A percentile compares a stretch with the other conserved stretches of the same genome.
Evolutionary conservation across 1,140 invertebrate species (phyloP).

Genomic region (Meloidogyne exigua): DNA sequence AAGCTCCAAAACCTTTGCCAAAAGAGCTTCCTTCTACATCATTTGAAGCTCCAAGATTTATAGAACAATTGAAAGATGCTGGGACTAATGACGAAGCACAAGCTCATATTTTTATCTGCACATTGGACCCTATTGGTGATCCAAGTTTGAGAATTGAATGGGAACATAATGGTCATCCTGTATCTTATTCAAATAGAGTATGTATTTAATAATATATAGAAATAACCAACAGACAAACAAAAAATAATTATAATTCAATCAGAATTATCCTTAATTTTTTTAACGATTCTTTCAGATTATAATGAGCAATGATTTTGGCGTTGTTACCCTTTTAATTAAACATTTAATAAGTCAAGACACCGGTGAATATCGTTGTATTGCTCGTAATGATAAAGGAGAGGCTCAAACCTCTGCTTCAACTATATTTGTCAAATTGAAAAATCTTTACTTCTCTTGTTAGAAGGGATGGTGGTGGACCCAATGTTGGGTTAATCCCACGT

Average conservation of each 20-base stretch:
- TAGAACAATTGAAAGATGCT: constrained; percentile 53
- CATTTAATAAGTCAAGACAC: constrained; percentile 85
- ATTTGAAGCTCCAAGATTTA: constrained; percentile 53
- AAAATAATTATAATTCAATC: too few relatives aligned
- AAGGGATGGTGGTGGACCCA: too few relatives aligned
- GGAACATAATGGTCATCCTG: constrained; percentile 84
- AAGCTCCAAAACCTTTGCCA: constrained; percentile 67
- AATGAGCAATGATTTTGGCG: constrained; percentile 6
- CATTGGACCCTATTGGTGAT: constrained; percentile 87
- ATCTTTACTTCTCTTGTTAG: too few relatives aligned
- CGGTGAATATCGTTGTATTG: constrained; percentile 80
- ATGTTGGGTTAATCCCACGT: too few relatives aligned
- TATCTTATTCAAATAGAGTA: constrained; percentile 79
- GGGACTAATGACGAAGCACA: constrained; percentile 74
- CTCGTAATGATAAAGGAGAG: constrained; percentile 66
- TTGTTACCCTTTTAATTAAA: constrained; percentile 86
- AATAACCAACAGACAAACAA: too few relatives aligned
- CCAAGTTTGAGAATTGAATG: constrained; percentile 90
- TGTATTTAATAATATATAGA: background rate
- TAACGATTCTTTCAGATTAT: too few relatives aligned
- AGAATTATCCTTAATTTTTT: background rate
- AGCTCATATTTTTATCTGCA: constrained; percentile 86
- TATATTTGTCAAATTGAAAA: constrained; percentile 53
- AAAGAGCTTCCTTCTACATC: constrained; percentile 41
- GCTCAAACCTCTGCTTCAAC: constrained; percentile 53